Conservation (phyloP, 2,113 vertebrate species). For the Psilopsiagon aurifrons region DNA sequence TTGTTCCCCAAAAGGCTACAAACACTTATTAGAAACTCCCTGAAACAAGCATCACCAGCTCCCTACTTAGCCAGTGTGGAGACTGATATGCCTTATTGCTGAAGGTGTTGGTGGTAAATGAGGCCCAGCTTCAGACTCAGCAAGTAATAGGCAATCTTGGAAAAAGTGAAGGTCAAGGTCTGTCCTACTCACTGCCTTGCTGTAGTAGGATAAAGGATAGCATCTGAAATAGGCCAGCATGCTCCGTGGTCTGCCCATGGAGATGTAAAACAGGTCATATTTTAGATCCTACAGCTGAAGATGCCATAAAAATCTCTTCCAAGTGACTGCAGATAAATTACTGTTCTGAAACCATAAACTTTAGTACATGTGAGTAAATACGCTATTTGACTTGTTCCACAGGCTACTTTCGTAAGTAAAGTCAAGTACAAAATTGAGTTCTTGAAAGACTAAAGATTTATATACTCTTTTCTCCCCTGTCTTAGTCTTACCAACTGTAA, state of each 20-base stretch:
- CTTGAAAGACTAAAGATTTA: not conserved
- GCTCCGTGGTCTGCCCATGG: not conserved
- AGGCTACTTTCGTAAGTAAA: not conserved
- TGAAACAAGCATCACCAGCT: not conserved
- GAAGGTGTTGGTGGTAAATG: not conserved
- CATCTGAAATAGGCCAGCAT: not conserved
- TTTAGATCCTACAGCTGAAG: not conserved
- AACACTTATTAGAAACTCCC: not conserved
- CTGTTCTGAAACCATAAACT: not conserved
- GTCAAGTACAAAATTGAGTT: not conserved
- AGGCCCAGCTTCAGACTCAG: not conserved
- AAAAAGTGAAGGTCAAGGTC: not conserved
- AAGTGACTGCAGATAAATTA: not conserved
- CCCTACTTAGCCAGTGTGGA: no score
- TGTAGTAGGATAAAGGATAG: not conserved
- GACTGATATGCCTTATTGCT: not conserved
- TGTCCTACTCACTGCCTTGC: rapidly evolving
- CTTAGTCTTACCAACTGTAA: not conserved
- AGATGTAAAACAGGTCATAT: not conserved
- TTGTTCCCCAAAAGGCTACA: not conserved
- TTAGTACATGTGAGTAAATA: not conserved
- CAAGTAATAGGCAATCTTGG: not conserved
- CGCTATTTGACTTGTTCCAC: not conserved
- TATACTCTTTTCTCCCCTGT: not conserved
- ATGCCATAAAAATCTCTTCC: not conserved